Conservation (phyloP, 1,140 invertebrate species). For the Cherax quadricarinatus region DNA sequence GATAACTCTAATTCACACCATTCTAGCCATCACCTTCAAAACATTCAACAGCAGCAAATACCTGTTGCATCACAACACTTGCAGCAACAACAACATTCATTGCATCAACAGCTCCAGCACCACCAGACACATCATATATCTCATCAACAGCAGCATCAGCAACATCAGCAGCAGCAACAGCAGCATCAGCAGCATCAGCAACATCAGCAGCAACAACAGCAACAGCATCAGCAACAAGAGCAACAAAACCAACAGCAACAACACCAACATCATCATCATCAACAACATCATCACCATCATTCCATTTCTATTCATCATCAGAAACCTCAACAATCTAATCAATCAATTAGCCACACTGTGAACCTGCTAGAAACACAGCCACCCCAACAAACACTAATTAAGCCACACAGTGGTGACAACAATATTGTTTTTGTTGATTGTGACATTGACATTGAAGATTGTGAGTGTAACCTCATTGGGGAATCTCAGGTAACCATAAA, state of each 20-base stretch:
- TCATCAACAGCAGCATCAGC: slow-evolving; percentile 19
- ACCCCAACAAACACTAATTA: slow-evolving; percentile 36
- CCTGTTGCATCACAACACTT: slow-evolving; percentile 17
- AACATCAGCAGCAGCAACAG: slow-evolving; percentile 35
- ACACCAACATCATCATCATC: slow-evolving; percentile 18
- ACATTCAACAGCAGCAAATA: neutral
- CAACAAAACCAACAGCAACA: slow-evolving; percentile 9
- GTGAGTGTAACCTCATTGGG: slow-evolving; percentile 61
- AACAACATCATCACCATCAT: slow-evolving; percentile 20
- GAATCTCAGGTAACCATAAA: slow-evolving; percentile 42
- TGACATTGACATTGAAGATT: slow-evolving; percentile 73
- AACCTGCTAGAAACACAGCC: slow-evolving; percentile 8
- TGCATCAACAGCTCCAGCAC: slow-evolving; percentile 30
- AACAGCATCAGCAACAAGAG: slow-evolving; percentile 3
- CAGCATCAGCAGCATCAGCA: slow-evolving; percentile 35
- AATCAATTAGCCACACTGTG: slow-evolving; percentile 17
- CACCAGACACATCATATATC: slow-evolving; percentile 13
- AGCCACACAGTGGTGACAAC: slow-evolving; percentile 34
- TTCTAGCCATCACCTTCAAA: neutral
- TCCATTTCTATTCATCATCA: slow-evolving; percentile 30
- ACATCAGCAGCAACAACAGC: slow-evolving; percentile 26
- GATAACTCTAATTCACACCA: slow-evolving; percentile 16
- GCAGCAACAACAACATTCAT: slow-evolving; percentile 16
- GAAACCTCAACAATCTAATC: slow-evolving; percentile 9
- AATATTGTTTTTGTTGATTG: slow-evolving; percentile 65